Percentiles rank a stretch among this genome's conserved stretches.
Evolutionary conservation across 2,888 invertebrate genomes (phyloP).

Genomic region (Lithosia quadra): DNA sequence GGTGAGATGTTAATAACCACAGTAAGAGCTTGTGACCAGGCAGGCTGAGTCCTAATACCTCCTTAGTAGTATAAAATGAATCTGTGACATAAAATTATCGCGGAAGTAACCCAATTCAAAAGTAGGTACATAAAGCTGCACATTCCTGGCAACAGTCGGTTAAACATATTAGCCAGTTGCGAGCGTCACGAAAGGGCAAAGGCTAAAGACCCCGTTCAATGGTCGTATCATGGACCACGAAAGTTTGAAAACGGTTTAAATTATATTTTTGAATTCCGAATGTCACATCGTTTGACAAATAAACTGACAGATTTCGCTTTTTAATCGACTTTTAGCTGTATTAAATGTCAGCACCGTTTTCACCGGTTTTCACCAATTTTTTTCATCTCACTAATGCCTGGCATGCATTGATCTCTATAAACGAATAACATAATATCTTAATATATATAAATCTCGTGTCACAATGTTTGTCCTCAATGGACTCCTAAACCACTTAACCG

Average conservation of each 20-base stretch:
- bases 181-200: conserved; percentile 6
- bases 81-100: neutral
- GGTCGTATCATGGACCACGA: neutral
- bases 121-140: neutral
- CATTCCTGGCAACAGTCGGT: neutral
- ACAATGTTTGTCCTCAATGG: too few species aligned
- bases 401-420: too few species aligned
- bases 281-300: too few species aligned
- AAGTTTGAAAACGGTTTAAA: neutral
- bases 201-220: neutral
- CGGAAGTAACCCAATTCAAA: neutral
- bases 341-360: too few species aligned
- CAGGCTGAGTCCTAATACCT: neutral
- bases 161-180: conserved; percentile 10
- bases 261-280: neutral
- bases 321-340: too few species aligned
- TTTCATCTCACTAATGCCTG: too few species aligned
- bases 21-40: neutral
- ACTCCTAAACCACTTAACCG: too few species aligned
- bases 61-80: neutral
- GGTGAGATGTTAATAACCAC: too few species aligned
- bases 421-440: too few species aligned
- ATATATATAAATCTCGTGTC: too few species aligned
- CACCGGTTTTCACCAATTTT: too few species aligned
- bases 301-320: too few species aligned